phyloP scores from a whole-genome alignment of 1,140 invertebrate genomes.

The Calycopis cecrops region DNA sequence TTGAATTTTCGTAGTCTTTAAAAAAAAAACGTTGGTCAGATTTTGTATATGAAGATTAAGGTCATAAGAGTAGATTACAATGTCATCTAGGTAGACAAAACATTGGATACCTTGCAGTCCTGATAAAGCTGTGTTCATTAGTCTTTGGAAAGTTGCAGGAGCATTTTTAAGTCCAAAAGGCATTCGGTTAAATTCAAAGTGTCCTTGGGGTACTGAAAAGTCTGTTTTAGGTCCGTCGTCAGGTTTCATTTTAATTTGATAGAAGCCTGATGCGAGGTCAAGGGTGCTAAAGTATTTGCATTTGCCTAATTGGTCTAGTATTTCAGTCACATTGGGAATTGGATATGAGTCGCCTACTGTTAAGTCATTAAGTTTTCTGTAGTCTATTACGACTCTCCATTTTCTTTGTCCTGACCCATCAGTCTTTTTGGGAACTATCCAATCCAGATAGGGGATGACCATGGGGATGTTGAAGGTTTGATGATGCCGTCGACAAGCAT shows the following conservation, averaged over 20 bases:
- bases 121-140: slow-evolving; percentile 43
- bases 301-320: slow-evolving; percentile 19
- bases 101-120: slow-evolving; percentile 26
- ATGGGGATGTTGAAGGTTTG: slow-evolving; percentile 17
- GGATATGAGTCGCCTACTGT: slow-evolving; percentile 17
- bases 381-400: too few relatives aligned
- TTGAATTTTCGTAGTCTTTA: slow-evolving; percentile 35
- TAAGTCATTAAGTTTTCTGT: too few relatives aligned
- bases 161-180: slow-evolving; percentile 21
- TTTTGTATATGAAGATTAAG: slow-evolving; percentile 50
- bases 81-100: slow-evolving; percentile 68
- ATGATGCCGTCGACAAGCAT: slow-evolving; percentile 16
- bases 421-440: not conserved
- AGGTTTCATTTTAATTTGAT: slow-evolving; percentile 11
- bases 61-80: slow-evolving; percentile 45
- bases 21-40: slow-evolving; percentile 43
- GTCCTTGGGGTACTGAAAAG: slow-evolving; percentile 39
- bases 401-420: slow-evolving; percentile 33
- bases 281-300: slow-evolving; percentile 6
- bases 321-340: slow-evolving; percentile 17
- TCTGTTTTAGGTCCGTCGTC: slow-evolving; percentile 32
- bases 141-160: slow-evolving; percentile 50
- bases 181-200: slow-evolving; percentile 47
- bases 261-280: slow-evolving; percentile 12
- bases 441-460: too few relatives aligned